These are phyloP conservation scores for Triplophysa tibetana DNA, from an alignment of 2,113 vertebrate genomes.

Conservation along the genomic window DNA sequence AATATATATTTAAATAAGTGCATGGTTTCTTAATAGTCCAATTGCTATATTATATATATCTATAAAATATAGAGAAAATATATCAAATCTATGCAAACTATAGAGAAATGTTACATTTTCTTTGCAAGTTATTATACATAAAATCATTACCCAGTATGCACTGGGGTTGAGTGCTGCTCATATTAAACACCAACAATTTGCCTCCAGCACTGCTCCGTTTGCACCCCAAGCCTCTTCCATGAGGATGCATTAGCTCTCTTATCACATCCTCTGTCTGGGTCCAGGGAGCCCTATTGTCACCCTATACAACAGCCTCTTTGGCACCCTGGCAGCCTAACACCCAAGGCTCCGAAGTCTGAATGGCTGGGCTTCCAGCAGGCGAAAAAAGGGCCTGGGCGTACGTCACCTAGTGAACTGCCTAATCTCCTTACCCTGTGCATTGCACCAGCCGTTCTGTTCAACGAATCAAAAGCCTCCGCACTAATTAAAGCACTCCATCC, in stretches of 20 bases:
- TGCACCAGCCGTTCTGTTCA: constrained; percentile 81
- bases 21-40: too few relatives aligned
- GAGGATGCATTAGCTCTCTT: constrained; percentile 76
- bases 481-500: constrained; percentile 80
- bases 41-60: too few relatives aligned
- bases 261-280: constrained; percentile 86
- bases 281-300: constrained; percentile 82
- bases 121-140: not conserved
- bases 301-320: constrained; percentile 82
- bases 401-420: constrained; percentile 82
- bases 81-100: too few relatives aligned
- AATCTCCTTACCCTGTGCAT: constrained; percentile 91
- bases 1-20: too few relatives aligned
- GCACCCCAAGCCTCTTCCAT: constrained; percentile 15
- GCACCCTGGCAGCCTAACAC: constrained; percentile 81
- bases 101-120: not conserved
- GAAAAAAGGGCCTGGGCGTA: constrained; percentile 76
- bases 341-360: constrained; percentile 82
- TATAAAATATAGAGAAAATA: too few relatives aligned
- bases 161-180: not conserved
- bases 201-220: not conserved
- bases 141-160: constrained; percentile 7
- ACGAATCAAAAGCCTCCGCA: constrained; percentile 84
- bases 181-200: not conserved
- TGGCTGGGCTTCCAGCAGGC: constrained; percentile 75